phyloP scores from a whole-genome alignment of 1,140 invertebrate genomes.

The Ptiloglossa arizonensis region DNA sequence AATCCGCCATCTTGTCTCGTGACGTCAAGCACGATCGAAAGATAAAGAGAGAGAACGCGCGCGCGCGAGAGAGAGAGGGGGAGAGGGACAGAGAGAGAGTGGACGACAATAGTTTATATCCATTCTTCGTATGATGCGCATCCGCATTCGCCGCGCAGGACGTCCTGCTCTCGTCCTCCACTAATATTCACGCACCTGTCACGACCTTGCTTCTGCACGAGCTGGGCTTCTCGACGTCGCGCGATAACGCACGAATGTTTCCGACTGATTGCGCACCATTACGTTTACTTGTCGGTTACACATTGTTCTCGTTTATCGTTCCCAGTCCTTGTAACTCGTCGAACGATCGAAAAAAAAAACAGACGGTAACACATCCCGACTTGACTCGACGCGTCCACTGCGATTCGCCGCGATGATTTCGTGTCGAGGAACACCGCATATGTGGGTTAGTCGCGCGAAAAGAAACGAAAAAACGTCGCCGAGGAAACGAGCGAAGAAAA shows the following conservation, averaged over 20 bases:
- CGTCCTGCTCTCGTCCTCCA: conserved; percentile 13
- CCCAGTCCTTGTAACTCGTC: neutral
- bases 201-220: conserved; percentile 9
- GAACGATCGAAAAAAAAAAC: neutral
- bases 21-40: conserved; percentile 39
- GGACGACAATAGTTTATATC: conserved; percentile 33
- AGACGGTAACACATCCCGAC: neutral
- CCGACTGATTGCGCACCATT: neutral
- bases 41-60: conserved; percentile 5
- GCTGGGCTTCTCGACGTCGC: neutral
- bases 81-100: conserved; percentile 22
- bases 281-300: neutral
- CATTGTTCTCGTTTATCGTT: neutral
- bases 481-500: conserved; percentile 4
- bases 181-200: conserved; percentile 20
- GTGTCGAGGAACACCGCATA: too few relatives aligned
- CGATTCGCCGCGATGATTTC: too few relatives aligned
- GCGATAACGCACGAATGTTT: neutral
- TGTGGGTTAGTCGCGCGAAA: conserved; percentile 26
- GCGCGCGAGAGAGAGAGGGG: conserved; percentile 25
- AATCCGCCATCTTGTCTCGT: conserved; percentile 55
- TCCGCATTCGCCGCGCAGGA: conserved; percentile 11
- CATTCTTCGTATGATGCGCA: conserved; percentile 9
- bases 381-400: conserved; percentile 1
- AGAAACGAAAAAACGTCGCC: neutral